Conservation (phyloP, 2,113 vertebrate genomes). For the Tyto alba region DNA sequence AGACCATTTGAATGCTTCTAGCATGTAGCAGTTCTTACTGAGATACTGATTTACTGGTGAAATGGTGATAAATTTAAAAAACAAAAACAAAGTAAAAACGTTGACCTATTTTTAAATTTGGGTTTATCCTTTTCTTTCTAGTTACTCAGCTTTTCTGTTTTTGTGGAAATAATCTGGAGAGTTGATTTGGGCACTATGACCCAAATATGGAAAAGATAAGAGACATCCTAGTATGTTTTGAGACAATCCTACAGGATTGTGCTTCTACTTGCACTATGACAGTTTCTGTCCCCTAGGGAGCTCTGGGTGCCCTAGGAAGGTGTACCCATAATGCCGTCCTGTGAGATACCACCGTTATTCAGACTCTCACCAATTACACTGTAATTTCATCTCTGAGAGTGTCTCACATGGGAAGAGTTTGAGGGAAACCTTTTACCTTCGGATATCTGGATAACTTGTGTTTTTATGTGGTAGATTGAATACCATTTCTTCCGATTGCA, state of each 20-base stretch:
- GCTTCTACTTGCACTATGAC: background rate
- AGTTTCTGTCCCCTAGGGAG: background rate
- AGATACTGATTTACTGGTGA: background rate
- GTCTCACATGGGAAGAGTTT: background rate
- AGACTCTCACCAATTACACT: background rate
- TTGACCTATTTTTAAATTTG: background rate
- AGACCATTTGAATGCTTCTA: background rate
- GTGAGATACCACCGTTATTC: background rate
- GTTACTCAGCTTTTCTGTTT: background rate
- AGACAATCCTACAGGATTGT: background rate
- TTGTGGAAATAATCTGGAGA: background rate
- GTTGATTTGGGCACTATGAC: background rate
- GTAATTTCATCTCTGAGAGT: background rate
- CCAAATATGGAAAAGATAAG: background rate
- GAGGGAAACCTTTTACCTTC: background rate
- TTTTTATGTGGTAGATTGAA: background rate
- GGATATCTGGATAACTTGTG: background rate
- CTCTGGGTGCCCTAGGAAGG: background rate
- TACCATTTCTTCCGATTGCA: background rate
- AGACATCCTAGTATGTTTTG: background rate
- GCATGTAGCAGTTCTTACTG: background rate
- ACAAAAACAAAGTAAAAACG: background rate
- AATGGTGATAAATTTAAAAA: background rate
- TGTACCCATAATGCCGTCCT: rapidly evolving
- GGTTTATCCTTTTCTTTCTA: background rate